These are phyloP conservation scores for Heliothis subflexa DNA, from an alignment of 1,140 invertebrate genomes.

Conservation along the genomic window DNA sequence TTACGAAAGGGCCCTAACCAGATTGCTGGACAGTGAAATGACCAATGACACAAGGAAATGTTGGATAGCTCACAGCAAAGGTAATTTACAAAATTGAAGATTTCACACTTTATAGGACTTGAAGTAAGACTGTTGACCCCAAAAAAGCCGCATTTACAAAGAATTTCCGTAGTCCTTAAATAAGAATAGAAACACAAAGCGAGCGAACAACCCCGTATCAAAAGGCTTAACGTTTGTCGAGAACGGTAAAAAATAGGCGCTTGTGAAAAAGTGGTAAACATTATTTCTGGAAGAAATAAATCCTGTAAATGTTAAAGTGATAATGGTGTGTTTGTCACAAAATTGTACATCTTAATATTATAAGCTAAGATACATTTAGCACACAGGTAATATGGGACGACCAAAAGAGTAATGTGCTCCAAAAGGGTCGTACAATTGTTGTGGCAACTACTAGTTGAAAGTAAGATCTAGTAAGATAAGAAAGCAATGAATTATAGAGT, in stretches of 20 bases:
- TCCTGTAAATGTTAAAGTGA: not conserved
- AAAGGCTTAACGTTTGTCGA: constrained; percentile 32
- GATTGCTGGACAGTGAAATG: constrained; percentile 58
- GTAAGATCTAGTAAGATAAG: not conserved
- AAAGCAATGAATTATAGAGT: not conserved
- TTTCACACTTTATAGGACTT: not conserved
- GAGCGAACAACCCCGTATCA: constrained; percentile 10
- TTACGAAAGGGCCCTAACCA: constrained; percentile 60
- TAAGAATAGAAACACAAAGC: constrained; percentile 30
- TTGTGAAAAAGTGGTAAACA: constrained; percentile 22
- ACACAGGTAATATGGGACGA: too few species aligned
- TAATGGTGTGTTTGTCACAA: too few species aligned
- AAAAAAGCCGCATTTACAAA: not conserved
- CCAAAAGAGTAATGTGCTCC: too few species aligned
- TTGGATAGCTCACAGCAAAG: not conserved
- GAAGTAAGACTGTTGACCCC: not conserved
- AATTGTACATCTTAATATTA: too few species aligned
- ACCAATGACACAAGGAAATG: not conserved
- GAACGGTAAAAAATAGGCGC: constrained; percentile 7
- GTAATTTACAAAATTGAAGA: not conserved
- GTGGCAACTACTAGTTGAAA: not conserved
- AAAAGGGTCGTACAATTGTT: too few species aligned
- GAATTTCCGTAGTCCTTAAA: constrained; percentile 21
- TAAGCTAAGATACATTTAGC: constrained; percentile 33
- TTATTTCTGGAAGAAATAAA: constrained; percentile 19